Evolutionary conservation across 2,888 invertebrate genomes (phyloP).

Genomic region (Stenichneumon culpator): DNA sequence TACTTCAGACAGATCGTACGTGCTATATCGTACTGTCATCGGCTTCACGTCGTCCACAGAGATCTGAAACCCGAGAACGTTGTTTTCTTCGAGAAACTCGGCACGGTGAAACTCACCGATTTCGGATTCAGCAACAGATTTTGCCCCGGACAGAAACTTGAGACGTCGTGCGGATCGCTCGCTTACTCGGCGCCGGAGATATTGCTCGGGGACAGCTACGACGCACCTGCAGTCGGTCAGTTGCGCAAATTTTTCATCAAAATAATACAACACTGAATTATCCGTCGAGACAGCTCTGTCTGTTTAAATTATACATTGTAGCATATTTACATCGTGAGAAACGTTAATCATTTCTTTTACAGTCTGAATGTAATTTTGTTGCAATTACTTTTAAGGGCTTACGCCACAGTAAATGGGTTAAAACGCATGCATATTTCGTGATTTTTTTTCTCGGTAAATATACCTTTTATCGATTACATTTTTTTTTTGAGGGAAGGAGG

Average conservation of each 20-base stretch:
- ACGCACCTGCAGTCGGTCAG: constrained; percentile 98
- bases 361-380: neutral
- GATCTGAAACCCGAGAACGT: constrained; percentile 99
- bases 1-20: constrained; percentile 99
- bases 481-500: too few relatives aligned
- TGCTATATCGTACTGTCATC: constrained; percentile 99
- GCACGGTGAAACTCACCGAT: constrained; percentile 99
- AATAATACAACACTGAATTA: neutral
- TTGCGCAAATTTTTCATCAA: constrained; percentile 39
- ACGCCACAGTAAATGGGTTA: too few relatives aligned
- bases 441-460: too few relatives aligned
- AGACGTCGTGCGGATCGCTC: constrained; percentile 99
- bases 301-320: neutral
- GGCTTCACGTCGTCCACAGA: constrained; percentile 94
- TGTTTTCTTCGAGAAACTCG: constrained; percentile 98
- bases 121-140: constrained; percentile 99
- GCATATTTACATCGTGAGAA: too few relatives aligned
- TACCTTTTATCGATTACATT: too few relatives aligned
- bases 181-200: constrained; percentile 99
- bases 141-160: constrained; percentile 97
- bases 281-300: neutral
- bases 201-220: constrained; percentile 98
- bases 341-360: neutral
- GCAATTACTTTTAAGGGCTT: neutral
- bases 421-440: too few relatives aligned